Conservation (phyloP, 2,888 invertebrate species). For the Baronia brevicornis region DNA sequence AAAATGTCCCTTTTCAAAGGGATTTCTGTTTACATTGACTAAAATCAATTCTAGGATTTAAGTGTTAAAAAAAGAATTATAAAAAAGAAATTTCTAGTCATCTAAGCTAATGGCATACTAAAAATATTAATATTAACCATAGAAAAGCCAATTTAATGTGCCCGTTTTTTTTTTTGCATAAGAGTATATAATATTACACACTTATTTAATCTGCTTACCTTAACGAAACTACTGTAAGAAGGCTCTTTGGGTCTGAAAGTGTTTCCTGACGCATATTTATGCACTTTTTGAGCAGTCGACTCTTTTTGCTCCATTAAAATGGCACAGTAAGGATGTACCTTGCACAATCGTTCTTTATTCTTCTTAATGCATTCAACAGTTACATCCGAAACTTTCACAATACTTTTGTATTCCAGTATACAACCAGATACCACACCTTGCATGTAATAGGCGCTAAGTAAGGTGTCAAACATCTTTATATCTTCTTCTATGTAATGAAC, state of each 20-base stretch:
- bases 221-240: slow-evolving; percentile 66
- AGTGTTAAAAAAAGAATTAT: too few species aligned
- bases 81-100: too few species aligned
- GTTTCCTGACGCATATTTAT: slow-evolving; percentile 69
- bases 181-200: too few species aligned
- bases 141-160: too few species aligned
- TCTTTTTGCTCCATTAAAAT: slow-evolving; percentile 53
- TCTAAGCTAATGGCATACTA: too few species aligned
- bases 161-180: too few species aligned
- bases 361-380: slow-evolving; percentile 28
- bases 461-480: slow-evolving; percentile 73
- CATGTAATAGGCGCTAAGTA: slow-evolving; percentile 75
- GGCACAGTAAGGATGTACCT: slow-evolving; percentile 63
- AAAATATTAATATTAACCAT: too few species aligned
- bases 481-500: slow-evolving; percentile 82
- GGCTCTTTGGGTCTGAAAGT: slow-evolving; percentile 72
- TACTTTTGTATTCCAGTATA: slow-evolving; percentile 40
- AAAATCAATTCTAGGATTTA: too few species aligned
- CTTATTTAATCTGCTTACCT: slow-evolving; percentile 60
- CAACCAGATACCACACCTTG: slow-evolving; percentile 56
- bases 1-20: too few species aligned
- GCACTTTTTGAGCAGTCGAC: slow-evolving; percentile 41
- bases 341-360: slow-evolving; percentile 34
- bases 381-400: slow-evolving; percentile 41
- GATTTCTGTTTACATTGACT: too few species aligned